Conservation (phyloP, 37 sponge, comb jelly and placozoan species). For the Ephydatia muelleri region DNA sequence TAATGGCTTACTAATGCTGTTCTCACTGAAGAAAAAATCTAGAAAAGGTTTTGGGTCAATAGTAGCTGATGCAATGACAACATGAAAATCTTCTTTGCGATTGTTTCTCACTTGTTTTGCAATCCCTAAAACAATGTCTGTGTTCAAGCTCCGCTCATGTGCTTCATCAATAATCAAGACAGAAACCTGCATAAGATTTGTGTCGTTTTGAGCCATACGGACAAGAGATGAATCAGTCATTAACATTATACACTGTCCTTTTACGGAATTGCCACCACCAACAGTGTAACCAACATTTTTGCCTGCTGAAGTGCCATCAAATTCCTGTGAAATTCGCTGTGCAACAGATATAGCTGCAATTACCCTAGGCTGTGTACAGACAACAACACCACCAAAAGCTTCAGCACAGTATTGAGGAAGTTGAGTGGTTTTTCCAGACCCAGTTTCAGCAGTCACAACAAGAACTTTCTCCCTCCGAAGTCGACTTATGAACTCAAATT, state of each 20-base stretch:
- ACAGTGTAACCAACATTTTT: conserved; percentile 54
- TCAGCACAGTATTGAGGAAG: conserved; percentile 88
- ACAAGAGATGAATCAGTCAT: conserved; percentile 76
- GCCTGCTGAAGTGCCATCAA: conserved; percentile 39
- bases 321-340: conserved; percentile 62
- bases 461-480: conserved; percentile 32
- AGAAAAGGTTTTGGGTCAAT: conserved; percentile 67
- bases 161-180: conserved; percentile 86
- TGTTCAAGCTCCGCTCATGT: conserved; percentile 84
- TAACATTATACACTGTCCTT: conserved; percentile 39
- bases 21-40: conserved; percentile 41
- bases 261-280: conserved; percentile 30
- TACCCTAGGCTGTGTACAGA: conserved; percentile 87
- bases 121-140: conserved; percentile 73
- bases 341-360: conserved; percentile 86
- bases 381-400: conserved; percentile 54
- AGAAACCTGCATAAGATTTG: conserved; percentile 43
- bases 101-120: conserved; percentile 60
- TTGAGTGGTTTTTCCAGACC: conserved; percentile 94
- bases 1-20: conserved; percentile 23
- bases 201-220: conserved; percentile 62
- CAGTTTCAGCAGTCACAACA: conserved; percentile 86
- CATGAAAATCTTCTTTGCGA: conserved; percentile 55
- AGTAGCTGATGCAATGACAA: conserved; percentile 87
- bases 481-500: background rate